These are phyloP conservation scores for Polypedilum pembai DNA, from an alignment of 1,140 invertebrate genomes.

Conservation along the genomic window DNA sequence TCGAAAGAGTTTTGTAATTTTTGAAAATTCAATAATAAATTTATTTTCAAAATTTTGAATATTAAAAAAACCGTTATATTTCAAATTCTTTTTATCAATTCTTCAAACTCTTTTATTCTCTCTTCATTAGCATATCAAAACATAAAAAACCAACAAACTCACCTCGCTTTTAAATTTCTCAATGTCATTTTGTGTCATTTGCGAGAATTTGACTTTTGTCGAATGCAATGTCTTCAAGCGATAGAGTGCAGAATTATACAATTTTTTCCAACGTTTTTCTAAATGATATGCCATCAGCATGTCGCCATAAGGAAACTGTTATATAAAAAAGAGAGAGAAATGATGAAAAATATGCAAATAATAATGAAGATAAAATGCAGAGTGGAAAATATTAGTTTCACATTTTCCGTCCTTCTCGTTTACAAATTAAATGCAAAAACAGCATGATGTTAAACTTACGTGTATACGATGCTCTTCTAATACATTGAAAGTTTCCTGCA, in stretches of 20 bases:
- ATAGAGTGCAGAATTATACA: constrained; percentile 59
- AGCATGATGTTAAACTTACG: constrained; percentile 40
- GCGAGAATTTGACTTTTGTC: constrained; percentile 70
- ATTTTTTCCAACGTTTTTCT: constrained; percentile 57
- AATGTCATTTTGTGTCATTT: constrained; percentile 64
- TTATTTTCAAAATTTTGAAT: too few relatives aligned
- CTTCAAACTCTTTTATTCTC: too few relatives aligned
- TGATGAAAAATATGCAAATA: not conserved
- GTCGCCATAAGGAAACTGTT: constrained; percentile 41
- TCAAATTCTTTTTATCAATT: too few relatives aligned
- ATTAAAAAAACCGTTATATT: too few relatives aligned
- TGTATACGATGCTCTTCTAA: constrained; percentile 50
- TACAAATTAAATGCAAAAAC: constrained; percentile 32
- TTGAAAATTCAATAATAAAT: too few relatives aligned
- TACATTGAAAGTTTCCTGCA: constrained; percentile 55
- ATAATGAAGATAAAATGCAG: not conserved
- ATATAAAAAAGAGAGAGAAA: constrained; percentile 6
- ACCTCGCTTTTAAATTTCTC: constrained; percentile 56
- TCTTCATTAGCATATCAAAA: not conserved
- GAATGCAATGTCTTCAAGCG: constrained; percentile 58
- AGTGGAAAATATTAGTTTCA: not conserved
- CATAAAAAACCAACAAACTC: constrained; percentile 32
- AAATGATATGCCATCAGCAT: constrained; percentile 51
- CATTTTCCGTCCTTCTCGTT: constrained; percentile 9
- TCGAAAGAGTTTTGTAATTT: too few relatives aligned